Base-by-base conservation (phyloP, 2,113 vertebrate genomes). In the Percopsis transmontana region DNA sequence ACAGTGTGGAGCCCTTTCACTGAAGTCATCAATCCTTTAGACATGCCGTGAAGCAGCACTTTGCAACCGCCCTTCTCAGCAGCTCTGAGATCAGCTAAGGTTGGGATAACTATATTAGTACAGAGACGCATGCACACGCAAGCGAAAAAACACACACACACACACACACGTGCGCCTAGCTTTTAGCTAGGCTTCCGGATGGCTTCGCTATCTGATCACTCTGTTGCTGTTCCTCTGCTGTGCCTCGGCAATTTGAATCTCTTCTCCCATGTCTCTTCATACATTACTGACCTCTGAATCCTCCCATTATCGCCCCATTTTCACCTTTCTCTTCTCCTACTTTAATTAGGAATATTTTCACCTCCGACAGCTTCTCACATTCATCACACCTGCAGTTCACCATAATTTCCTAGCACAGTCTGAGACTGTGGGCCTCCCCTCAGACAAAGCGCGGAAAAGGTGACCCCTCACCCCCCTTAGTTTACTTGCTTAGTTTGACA, bases 31-130 rank as follows among this genome's bases (percentile, higher is more conserved):
- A 64, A 70, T 75, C 50, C 19, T 11, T 38, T 15, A 15, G 60
- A 42, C 39, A 15, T 42, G 19, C 47, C 51, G 40, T 47, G 38
- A 15, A 64, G 65, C 52, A 45, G 47, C 39, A 41, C 59, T 50
- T 50, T 50, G 24, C n/a, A 33, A 45, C 15, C 54, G 61, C 55
- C 8, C 23, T 62, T 77, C 63, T 75, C 59, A 62, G 52, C 59
- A 68, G 61, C 62, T 54, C 76, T 64, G 51, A 72, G 56, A 79
- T 74, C 70, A 70, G 75, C 75, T 70, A 7, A 55, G 50, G 62
- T 60, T 20, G 2, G n/a, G 54, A 64, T 82, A 85, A 89, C 84
- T 67, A 66, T 66, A 80, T 86, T 87, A 85, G 74, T 58, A 73
- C 72, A 80, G 54, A 75, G 54, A 33, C 57, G 52, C 23, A 23